Conservation (phyloP, 2,113 vertebrate species). For the Regulus satrapa region DNA sequence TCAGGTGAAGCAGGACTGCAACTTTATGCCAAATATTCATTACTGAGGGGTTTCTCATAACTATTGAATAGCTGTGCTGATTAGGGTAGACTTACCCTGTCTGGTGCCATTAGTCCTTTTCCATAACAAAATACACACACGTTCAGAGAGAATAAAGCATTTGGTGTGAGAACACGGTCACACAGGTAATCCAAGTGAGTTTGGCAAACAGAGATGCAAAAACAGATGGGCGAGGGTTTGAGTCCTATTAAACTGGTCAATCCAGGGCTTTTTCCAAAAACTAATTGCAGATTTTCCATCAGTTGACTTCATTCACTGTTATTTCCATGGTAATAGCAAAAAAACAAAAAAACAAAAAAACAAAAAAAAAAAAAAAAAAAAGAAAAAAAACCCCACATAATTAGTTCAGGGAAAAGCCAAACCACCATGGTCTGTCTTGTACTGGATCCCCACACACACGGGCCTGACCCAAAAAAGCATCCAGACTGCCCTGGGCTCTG, state of each 20-base stretch:
- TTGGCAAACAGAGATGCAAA: neutral
- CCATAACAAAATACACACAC: neutral
- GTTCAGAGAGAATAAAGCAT: neutral
- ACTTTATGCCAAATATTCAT: constrained; percentile 36
- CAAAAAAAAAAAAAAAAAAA: neutral
- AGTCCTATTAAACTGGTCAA: neutral
- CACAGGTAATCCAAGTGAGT: constrained; percentile 15
- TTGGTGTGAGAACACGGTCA: neutral
- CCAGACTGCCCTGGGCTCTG: neutral
- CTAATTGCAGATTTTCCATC: neutral
- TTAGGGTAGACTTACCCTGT: constrained; percentile 18
- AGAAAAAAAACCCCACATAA: too few relatives aligned
- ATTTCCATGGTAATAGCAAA: neutral
- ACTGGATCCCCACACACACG: accelerated
- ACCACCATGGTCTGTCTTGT: neutral
- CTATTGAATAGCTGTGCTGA: constrained; percentile 39
- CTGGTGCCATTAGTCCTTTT: constrained; percentile 29
- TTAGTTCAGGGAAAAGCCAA: neutral
- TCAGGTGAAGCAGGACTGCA: constrained; percentile 29
- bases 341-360: neutral
- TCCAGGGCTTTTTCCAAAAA: neutral
- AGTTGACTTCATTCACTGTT: neutral
- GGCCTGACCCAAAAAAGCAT: neutral
- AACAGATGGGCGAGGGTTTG: neutral
- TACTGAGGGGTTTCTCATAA: neutral